These are phyloP conservation scores for Petrolisthes cinctipes DNA, from an alignment of 2,888 invertebrate genomes.

Conservation along the genomic window DNA sequence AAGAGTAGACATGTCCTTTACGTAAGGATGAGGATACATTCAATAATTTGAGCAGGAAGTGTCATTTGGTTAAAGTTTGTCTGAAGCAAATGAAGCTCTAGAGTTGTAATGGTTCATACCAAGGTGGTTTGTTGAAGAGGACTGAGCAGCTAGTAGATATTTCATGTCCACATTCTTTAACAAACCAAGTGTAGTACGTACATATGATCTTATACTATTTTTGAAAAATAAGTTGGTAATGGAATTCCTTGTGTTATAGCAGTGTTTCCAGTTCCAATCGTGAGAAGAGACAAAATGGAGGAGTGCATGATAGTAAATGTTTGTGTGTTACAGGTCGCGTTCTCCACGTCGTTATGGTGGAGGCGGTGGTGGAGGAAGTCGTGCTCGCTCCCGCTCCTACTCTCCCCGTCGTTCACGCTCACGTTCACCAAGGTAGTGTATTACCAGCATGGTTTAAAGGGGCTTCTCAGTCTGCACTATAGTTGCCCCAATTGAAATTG, in stretches of 20 bases:
- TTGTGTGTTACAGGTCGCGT: conserved; percentile 48
- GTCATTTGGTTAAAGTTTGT: conserved; percentile 41
- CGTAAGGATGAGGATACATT: conserved; percentile 48
- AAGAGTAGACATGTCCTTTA: conserved; percentile 51
- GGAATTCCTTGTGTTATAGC: conserved; percentile 40
- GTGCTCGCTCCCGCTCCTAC: conserved; percentile 53
- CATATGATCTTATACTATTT: conserved; percentile 6
- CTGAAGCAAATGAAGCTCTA: conserved; percentile 48
- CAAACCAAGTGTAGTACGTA: conserved; percentile 18
- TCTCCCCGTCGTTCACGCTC: conserved; percentile 53
- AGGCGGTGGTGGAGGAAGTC: conserved; percentile 46
- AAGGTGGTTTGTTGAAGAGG: conserved; percentile 56
- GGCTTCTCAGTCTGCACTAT: too few species aligned
- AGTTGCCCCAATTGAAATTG: too few species aligned
- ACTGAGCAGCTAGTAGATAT: conserved; percentile 46
- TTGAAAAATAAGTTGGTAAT: conserved; percentile 10
- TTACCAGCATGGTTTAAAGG: too few species aligned
- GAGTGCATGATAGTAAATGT: not conserved
- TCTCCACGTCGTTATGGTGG: conserved; percentile 53
- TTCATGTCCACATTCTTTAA: conserved; percentile 48
- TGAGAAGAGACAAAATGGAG: not conserved
- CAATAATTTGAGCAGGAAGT: conserved; percentile 38
- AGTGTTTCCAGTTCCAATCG: conserved; percentile 51
- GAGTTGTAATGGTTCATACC: conserved; percentile 39
- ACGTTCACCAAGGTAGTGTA: conserved; percentile 49